Evolutionary conservation across 1,140 invertebrate species (phyloP).

Genomic region (Lerema accius): DNA sequence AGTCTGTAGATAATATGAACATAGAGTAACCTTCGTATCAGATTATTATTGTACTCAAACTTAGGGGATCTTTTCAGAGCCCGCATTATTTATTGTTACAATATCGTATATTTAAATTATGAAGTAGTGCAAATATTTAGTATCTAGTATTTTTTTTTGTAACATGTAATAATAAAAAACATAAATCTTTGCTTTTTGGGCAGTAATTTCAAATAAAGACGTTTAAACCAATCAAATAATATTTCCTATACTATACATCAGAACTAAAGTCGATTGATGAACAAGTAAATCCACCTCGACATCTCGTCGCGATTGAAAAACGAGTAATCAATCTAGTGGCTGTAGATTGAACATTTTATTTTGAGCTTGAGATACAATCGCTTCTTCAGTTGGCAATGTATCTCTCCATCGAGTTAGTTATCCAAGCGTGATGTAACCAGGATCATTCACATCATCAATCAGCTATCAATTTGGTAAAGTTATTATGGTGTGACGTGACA

Average conservation of each 20-base stretch:
- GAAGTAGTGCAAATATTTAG: no score
- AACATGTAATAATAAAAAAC: no score
- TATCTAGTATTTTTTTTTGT: no score
- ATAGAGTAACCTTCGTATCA: no score
- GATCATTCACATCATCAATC: not conserved
- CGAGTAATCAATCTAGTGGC: slow-evolving; percentile 20
- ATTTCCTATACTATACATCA: slow-evolving; percentile 2
- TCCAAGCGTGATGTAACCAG: not conserved
- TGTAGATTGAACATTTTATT: slow-evolving; percentile 9
- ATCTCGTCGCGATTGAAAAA: slow-evolving; percentile 22
- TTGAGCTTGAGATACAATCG: not conserved
- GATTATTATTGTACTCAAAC: no score
- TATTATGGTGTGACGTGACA: not conserved
- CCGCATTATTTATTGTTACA: no score
- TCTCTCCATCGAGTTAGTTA: not conserved
- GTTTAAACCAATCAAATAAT: not conserved
- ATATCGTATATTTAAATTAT: no score
- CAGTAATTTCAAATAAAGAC: not conserved
- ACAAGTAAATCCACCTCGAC: slow-evolving; percentile 21
- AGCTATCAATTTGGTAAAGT: not conserved
- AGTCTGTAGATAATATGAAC: not conserved
- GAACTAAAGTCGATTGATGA: slow-evolving; percentile 17
- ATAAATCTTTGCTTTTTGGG: no score
- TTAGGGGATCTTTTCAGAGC: no score
- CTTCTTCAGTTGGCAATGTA: not conserved